A percentile compares a stretch with the other conserved stretches of the same genome.
Evolutionary conservation across 2,888 invertebrate species (phyloP).

Genomic region (Neuroscelio doddi): DNA sequence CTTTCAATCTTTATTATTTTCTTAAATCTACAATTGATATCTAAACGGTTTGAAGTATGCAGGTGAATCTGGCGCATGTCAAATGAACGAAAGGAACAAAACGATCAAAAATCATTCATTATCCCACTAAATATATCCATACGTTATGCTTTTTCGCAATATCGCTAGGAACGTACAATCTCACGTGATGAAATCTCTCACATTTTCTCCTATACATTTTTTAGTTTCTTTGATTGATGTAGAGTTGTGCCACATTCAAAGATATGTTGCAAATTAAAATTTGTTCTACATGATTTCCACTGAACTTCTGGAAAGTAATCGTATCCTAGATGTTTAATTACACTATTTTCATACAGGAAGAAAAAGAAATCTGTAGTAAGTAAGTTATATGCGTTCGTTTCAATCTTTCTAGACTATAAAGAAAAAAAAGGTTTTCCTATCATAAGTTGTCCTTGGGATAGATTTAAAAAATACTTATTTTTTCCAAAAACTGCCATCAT

Average conservation of each 20-base stretch:
- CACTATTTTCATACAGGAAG: slow-evolving; percentile 34
- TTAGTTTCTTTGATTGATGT: neutral
- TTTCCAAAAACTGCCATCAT: slow-evolving; percentile 12
- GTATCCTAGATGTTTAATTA: slow-evolving; percentile 30
- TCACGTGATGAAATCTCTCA: neutral
- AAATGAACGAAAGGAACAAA: slow-evolving; percentile 6
- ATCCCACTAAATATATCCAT: neutral
- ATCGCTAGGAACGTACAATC: neutral
- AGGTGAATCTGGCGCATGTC: neutral
- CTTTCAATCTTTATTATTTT: slow-evolving; percentile 1
- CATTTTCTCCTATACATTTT: neutral
- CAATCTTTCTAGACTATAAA: slow-evolving; percentile 27
- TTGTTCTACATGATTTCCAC: neutral
- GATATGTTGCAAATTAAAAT: slow-evolving; percentile 11
- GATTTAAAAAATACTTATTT: slow-evolving; percentile 28
- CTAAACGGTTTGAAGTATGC: neutral
- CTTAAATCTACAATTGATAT: neutral
- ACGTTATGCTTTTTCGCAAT: slow-evolving; percentile 1
- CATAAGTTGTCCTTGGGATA: slow-evolving; percentile 25
- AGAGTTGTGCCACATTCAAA: slow-evolving; percentile 1
- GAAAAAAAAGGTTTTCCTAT: slow-evolving; percentile 36
- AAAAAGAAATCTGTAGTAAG: slow-evolving; percentile 40
- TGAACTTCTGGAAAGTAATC: neutral
- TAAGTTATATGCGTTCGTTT: slow-evolving; percentile 40
- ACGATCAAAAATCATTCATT: slow-evolving; percentile 8